A percentile compares a stretch with the other conserved stretches of the same genome.
phyloP scores from a whole-genome alignment of 2,113 vertebrate genomes.

The Nerophis lumbriciformis region DNA sequence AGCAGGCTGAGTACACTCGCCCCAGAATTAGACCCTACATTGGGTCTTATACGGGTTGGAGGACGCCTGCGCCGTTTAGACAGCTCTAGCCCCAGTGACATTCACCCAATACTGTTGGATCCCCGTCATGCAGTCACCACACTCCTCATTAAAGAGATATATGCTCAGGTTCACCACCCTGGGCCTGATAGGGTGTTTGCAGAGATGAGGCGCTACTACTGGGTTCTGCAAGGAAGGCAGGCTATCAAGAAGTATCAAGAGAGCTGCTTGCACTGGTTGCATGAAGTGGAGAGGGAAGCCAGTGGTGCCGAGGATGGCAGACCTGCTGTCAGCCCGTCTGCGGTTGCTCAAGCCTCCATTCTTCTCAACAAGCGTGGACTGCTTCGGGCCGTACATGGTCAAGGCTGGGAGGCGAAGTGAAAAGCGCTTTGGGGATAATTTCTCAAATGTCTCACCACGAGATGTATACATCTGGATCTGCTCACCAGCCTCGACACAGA shows the following conservation, averaged over 20 bases:
- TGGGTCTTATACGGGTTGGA: background rate
- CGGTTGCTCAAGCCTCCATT: background rate
- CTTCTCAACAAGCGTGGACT: background rate
- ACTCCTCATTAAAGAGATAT: background rate
- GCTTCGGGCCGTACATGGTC: background rate
- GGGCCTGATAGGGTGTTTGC: background rate
- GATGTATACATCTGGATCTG: background rate
- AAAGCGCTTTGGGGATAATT: background rate
- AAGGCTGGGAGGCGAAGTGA: background rate
- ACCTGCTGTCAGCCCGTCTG: background rate
- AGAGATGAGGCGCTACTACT: no score
- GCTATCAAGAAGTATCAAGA: no score
- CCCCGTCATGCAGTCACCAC: background rate
- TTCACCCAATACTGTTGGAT: background rate
- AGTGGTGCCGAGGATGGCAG: background rate
- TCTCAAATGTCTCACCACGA: background rate
- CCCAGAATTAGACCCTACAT: background rate
- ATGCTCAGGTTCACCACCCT: background rate
- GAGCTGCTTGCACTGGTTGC: no score
- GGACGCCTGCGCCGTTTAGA: background rate
- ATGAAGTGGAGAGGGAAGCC: slow-evolving; percentile 1
- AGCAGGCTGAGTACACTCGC: background rate
- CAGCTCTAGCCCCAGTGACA: background rate
- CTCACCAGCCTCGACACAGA: background rate
- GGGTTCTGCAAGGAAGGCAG: no score